These are phyloP conservation scores for Carabus problematicus DNA, from an alignment of 2,888 invertebrate genomes.

Conservation along the genomic window DNA sequence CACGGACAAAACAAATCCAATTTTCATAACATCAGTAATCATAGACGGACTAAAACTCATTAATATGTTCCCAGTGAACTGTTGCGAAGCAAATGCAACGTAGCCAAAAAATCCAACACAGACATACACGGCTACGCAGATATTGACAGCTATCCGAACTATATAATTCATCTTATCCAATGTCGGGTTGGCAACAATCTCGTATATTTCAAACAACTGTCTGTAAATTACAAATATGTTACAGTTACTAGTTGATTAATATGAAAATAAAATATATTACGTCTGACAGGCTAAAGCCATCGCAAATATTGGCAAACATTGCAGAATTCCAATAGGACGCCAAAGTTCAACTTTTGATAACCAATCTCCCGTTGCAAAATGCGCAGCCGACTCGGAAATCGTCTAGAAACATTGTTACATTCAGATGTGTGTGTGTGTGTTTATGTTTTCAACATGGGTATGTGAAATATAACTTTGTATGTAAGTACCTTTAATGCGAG, in stretches of 20 bases:
- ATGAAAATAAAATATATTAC: conserved; percentile 60
- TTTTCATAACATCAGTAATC: conserved; percentile 88
- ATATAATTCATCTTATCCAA: conserved; percentile 89
- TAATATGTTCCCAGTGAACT: conserved; percentile 88
- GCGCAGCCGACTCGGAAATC: conserved; percentile 78
- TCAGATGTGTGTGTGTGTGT: conserved; percentile 29
- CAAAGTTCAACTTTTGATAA: conserved; percentile 75
- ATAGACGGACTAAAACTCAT: conserved; percentile 83
- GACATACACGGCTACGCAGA: conserved; percentile 90
- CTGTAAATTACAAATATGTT: conserved; percentile 61
- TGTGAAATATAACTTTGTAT: too few species aligned
- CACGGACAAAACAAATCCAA: conserved; percentile 93
- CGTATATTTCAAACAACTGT: conserved; percentile 92
- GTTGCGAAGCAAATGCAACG: conserved; percentile 81
- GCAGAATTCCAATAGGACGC: conserved; percentile 85
- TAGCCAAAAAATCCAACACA: conserved; percentile 89
- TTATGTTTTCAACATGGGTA: too few species aligned
- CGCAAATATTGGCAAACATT: conserved; percentile 94
- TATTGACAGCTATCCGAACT: conserved; percentile 86
- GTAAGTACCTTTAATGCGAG: conserved; percentile 80
- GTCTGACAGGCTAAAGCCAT: conserved; percentile 98
- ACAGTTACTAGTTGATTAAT: background rate
- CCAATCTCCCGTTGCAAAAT: conserved; percentile 79
- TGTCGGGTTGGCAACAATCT: conserved; percentile 85
- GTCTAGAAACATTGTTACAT: conserved; percentile 62